phyloP scores from a whole-genome alignment of 2,113 vertebrate genomes.

The Dromas ardeola region DNA sequence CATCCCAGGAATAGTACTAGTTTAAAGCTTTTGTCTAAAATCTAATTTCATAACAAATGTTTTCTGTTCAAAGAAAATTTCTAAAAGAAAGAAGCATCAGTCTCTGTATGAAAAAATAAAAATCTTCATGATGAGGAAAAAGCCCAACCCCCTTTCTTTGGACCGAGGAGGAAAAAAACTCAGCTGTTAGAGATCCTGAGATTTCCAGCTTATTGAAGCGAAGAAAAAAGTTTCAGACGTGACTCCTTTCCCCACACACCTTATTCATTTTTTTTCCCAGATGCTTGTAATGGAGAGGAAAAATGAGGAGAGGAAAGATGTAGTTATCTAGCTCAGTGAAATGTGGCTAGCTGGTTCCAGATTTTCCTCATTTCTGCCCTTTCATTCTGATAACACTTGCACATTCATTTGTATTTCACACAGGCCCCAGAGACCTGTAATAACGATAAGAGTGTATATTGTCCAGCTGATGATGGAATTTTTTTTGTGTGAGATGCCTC shows the following conservation, averaged over 20 bases:
- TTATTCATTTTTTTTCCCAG: conserved; percentile 20
- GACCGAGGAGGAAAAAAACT: not conserved
- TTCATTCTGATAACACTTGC: not conserved
- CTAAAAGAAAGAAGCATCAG: not conserved
- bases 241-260: conserved; percentile 1
- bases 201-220: conserved; percentile 14
- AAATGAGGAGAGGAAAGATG: conserved; percentile 36
- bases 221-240: not conserved
- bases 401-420: conserved; percentile 2
- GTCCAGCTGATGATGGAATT: not conserved
- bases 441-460: not conserved
- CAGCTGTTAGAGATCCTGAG: not conserved
- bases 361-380: not conserved
- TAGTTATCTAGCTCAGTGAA: conserved; percentile 37
- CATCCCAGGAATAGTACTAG: not conserved
- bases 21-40: not conserved
- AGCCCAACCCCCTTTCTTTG: not conserved
- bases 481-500: conserved; percentile 1
- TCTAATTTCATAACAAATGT: not conserved
- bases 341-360: not conserved
- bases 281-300: conserved; percentile 11
- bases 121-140: not conserved
- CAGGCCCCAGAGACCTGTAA: not conserved
- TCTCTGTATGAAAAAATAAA: not conserved
- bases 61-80: not conserved